Evolutionary conservation across 2,113 vertebrate species (phyloP).

Genomic region (Chunga burmeisteri): DNA sequence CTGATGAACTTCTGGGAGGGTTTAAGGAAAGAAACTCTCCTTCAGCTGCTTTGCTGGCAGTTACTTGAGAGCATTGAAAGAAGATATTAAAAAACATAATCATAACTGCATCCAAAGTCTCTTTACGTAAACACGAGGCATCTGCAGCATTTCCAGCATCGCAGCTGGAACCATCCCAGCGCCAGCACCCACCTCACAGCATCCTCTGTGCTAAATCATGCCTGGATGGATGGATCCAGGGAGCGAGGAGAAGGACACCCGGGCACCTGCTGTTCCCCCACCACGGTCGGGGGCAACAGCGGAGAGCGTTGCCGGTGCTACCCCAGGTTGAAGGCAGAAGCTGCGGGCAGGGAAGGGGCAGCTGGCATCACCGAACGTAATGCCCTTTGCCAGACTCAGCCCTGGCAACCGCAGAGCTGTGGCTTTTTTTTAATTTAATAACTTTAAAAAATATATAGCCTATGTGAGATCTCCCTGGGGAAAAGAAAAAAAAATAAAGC

Average conservation of each 20-base stretch:
- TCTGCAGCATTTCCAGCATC: background rate
- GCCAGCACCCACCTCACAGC: background rate
- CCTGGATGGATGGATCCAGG: background rate
- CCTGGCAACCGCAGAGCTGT: rapidly evolving
- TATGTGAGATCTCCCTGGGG: background rate
- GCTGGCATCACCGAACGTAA: rapidly evolving
- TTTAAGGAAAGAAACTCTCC: background rate
- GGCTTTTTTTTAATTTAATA: background rate
- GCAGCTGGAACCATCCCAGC: background rate
- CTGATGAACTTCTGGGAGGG: background rate
- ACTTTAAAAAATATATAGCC: background rate
- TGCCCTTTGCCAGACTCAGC: background rate
- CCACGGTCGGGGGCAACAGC: too few species aligned
- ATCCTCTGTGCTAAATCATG: rapidly evolving
- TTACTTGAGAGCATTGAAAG: background rate
- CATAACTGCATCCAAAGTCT: background rate
- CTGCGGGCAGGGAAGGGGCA: background rate
- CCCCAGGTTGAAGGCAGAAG: background rate
- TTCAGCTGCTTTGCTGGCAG: background rate
- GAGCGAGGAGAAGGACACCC: background rate
- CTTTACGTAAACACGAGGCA: background rate
- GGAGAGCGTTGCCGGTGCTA: background rate
- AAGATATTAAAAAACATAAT: background rate
- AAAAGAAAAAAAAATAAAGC: background rate
- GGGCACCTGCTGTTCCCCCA: background rate